Conservation (phyloP, 2,797 vertebrate genomes). For the Artibeus jamaicensis region DNA sequence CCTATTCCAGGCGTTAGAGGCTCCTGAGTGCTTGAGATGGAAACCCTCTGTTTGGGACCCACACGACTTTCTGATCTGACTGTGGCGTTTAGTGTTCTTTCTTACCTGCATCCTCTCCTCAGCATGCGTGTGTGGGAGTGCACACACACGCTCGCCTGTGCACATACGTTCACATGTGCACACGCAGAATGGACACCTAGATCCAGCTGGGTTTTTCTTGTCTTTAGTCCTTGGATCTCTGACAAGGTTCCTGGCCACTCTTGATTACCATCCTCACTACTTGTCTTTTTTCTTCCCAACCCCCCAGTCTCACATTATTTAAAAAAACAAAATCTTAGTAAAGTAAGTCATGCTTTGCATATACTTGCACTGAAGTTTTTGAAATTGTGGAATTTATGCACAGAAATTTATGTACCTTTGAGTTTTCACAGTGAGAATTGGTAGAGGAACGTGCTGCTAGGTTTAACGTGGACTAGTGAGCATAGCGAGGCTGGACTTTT, state of each 20-base stretch:
- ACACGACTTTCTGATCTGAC: not conserved
- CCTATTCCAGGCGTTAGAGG: not conserved
- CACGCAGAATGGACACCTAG: too few relatives aligned
- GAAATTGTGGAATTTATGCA: not conserved
- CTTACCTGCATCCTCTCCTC: not conserved
- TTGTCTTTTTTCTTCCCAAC: not conserved
- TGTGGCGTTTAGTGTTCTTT: not conserved
- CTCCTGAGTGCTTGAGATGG: not conserved
- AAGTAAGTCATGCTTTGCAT: not conserved
- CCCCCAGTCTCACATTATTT: not conserved
- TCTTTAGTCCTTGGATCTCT: not conserved
- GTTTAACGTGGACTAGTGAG: not conserved
- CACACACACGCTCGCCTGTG: not conserved
- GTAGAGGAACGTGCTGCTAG: not conserved
- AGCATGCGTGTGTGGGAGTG: too few relatives aligned
- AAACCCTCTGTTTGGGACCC: not conserved
- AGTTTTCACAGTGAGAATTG: not conserved
- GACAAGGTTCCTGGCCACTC: not conserved
- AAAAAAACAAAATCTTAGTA: not conserved
- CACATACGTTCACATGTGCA: rapidly evolving
- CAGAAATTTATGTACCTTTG: not conserved
- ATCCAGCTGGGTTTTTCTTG: not conserved
- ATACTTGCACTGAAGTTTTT: not conserved
- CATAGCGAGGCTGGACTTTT: not conserved
- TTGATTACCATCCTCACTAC: not conserved